phyloP scores from a whole-genome alignment of 2,797 vertebrate species.

The Hybognathus amarus region DNA sequence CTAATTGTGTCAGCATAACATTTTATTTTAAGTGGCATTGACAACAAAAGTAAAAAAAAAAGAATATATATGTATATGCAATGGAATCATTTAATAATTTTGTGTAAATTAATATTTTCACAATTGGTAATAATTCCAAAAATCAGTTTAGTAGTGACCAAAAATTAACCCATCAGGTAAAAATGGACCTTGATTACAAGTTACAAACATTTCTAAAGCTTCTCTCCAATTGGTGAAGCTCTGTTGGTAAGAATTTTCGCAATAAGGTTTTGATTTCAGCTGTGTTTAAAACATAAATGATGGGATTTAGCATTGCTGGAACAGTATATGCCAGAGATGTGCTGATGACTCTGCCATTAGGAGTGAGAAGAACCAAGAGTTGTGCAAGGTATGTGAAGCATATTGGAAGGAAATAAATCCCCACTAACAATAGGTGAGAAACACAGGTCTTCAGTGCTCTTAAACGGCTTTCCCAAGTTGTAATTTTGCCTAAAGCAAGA shows the following conservation, averaged over 20 bases:
- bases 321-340: constrained; percentile 48
- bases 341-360: constrained; percentile 55
- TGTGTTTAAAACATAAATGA: constrained; percentile 43
- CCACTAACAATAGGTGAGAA: constrained; percentile 56
- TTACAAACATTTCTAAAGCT: neutral
- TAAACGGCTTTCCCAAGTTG: constrained; percentile 54
- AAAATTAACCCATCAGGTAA: too few relatives aligned
- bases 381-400: constrained; percentile 28
- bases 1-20: too few relatives aligned
- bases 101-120: too few relatives aligned
- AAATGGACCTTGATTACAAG: too few relatives aligned
- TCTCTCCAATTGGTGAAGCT: neutral
- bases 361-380: constrained; percentile 41
- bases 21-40: too few relatives aligned
- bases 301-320: constrained; percentile 55
- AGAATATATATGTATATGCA: too few relatives aligned
- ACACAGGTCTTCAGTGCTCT: constrained; percentile 61
- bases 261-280: constrained; percentile 37
- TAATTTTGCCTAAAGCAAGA: constrained; percentile 54
- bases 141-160: too few relatives aligned
- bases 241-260: constrained; percentile 27
- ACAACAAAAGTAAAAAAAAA: too few relatives aligned
- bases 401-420: constrained; percentile 54
- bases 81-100: too few relatives aligned
- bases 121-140: too few relatives aligned